phyloP scores from a whole-genome alignment of 2,113 vertebrate genomes.

The Syrrhaptes paradoxus region DNA sequence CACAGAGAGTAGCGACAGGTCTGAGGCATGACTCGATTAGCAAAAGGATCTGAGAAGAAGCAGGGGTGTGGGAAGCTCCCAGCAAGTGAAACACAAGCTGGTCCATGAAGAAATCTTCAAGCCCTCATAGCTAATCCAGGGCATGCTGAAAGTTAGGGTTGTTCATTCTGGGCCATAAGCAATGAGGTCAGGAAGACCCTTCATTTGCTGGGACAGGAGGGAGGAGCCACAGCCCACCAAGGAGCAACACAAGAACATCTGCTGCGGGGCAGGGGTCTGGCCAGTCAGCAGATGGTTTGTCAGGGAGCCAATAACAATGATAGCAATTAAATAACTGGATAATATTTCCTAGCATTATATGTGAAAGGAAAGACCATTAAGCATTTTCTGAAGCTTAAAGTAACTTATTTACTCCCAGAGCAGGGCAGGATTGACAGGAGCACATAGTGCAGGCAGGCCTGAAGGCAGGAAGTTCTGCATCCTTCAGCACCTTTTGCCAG shows the following conservation, averaged over 20 bases:
- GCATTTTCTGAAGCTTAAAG: background rate
- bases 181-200: background rate
- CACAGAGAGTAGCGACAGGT: background rate
- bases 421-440: background rate
- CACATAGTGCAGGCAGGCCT: background rate
- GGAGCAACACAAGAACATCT: background rate
- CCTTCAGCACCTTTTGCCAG: background rate
- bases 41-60: background rate
- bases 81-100: background rate
- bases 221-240: background rate
- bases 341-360: background rate
- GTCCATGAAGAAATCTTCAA: background rate
- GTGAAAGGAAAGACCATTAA: background rate
- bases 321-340: background rate
- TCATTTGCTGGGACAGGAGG: background rate
- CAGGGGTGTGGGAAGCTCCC: background rate
- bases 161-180: background rate
- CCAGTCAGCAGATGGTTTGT: background rate
- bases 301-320: background rate
- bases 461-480: background rate
- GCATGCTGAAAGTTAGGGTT: background rate
- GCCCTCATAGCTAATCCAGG: background rate
- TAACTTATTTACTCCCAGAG: background rate
- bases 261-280: background rate
- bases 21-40: background rate